Base-by-base conservation (phyloP, 2,888 invertebrate species). In the Autographa gamma region DNA sequence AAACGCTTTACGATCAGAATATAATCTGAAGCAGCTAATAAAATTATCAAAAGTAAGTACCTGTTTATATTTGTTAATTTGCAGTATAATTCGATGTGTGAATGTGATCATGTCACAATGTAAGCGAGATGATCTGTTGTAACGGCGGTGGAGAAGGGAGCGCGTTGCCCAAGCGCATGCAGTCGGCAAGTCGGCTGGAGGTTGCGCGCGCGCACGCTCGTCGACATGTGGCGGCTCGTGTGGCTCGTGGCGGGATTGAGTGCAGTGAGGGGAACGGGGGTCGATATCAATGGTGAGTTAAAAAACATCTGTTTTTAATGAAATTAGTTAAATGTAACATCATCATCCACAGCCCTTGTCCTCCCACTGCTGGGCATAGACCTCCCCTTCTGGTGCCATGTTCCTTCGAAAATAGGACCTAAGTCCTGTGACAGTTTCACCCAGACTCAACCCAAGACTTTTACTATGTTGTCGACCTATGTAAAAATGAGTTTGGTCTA, bases 271-370 rank as follows among this genome's bases (percentile, higher is more conserved):
- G 79, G 73, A 18, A 87, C 86, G 73, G 77, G 86, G 61, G 80
- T 88, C 54, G 79, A 86, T 64, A 74, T 88, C 63, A 86, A 88
- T 74, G 88, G 88, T 88, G 52, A 85, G 87, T 83, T 31, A 0
- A 0, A 11, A 7, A 56, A 25, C 7, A 48, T n/a, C n/a, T 2
- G 0, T 48, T n/a, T n/a, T 48, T n/a, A 48, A 41, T 11, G 14
- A 13, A 11, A 1, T 2, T 34, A 34, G 34, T 34, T 34, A 34
- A 34, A 8, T 5, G 25, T 25, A 25, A 38, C 38, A 38, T 38
- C 11, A 38, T 38, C 38, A 5, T 38, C 38, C 38, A 38, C 38
- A 38, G 38, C 38, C 38, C 11, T 38, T 38, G 11, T 38, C 38
- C 38, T 38, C 38, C 38, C 38, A 38, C 38, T 3, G 38, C 38